A percentile compares a stretch with the other conserved stretches of the same genome.
Evolutionary conservation across 2,888 invertebrate species (phyloP).

Genomic region (Nomada ferruginata): DNA sequence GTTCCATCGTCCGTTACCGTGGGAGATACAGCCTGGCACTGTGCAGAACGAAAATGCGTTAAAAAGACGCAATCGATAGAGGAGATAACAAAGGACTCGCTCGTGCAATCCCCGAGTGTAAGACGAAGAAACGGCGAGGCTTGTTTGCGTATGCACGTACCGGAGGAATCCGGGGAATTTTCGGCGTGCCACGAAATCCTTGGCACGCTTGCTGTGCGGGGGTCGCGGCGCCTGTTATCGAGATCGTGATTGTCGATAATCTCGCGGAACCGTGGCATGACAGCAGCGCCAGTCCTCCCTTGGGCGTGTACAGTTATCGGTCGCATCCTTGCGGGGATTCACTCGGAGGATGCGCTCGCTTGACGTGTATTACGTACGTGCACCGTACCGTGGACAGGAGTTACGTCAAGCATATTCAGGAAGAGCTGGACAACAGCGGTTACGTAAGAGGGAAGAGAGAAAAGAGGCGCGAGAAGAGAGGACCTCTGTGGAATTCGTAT

Average conservation of each 20-base stretch:
- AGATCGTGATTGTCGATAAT: conserved; percentile 63
- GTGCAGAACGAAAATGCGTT: conserved; percentile 22
- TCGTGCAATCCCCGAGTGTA: background rate
- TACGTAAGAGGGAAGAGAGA: conserved; percentile 55
- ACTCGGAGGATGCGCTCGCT: conserved; percentile 44
- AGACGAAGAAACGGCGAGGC: background rate
- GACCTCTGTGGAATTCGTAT: conserved; percentile 37
- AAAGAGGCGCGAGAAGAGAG: background rate
- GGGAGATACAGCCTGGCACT: conserved; percentile 8
- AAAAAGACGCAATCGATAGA: background rate
- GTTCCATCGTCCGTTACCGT: conserved; percentile 12
- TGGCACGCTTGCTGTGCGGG: conserved; percentile 28
- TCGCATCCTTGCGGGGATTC: conserved; percentile 40
- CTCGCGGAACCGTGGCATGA: conserved; percentile 48
- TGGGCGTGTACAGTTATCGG: conserved; percentile 69
- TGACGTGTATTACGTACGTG: conserved; percentile 52
- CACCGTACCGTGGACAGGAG: conserved; percentile 59
- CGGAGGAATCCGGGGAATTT: conserved; percentile 52
- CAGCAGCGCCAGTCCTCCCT: conserved; percentile 38
- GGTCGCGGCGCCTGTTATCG: conserved; percentile 52
- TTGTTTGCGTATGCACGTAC: background rate
- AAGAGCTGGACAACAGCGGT: conserved; percentile 58
- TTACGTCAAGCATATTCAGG: conserved; percentile 72
- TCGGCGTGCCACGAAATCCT: conserved; percentile 57
- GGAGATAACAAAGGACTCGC: conserved; percentile 5